phyloP scores from a whole-genome alignment of 2,888 invertebrate species.

The Diarsia brunnea region DNA sequence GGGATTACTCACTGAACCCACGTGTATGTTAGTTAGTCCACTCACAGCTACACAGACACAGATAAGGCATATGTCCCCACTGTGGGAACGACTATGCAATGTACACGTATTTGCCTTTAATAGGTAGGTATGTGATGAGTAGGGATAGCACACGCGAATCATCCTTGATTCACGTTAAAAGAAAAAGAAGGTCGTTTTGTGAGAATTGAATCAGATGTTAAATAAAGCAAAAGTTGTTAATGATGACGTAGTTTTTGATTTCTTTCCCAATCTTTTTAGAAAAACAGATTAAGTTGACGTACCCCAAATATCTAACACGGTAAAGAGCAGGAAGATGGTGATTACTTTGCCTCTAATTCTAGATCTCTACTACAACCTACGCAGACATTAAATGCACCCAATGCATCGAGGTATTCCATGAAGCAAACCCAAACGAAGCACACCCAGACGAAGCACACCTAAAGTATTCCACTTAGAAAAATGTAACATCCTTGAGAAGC shows the following conservation, averaged over 20 bases:
- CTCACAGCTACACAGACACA: not conserved
- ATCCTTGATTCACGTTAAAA: no score
- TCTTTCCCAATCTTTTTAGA: no score
- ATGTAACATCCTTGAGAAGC: constrained; percentile 17
- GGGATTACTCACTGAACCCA: no score
- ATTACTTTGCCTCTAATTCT: not conserved
- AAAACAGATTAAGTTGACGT: no score
- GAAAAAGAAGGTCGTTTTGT: no score
- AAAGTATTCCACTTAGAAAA: constrained; percentile 20
- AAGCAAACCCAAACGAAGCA: no score
- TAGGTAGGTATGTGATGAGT: not conserved
- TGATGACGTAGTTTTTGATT: no score
- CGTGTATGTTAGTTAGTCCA: not conserved
- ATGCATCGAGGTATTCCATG: no score
- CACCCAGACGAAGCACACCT: no score
- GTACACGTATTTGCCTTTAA: not conserved
- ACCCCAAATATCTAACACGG: not conserved
- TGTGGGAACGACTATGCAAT: not conserved
- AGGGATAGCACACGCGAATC: not conserved
- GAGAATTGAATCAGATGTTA: no score
- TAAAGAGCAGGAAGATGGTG: not conserved
- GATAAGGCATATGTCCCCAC: not conserved
- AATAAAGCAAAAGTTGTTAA: no score
- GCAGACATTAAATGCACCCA: constrained; percentile 31
- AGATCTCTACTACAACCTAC: not conserved